phyloP scores from a whole-genome alignment of 2,113 vertebrate genomes.

The Dromiciops gliroides region DNA sequence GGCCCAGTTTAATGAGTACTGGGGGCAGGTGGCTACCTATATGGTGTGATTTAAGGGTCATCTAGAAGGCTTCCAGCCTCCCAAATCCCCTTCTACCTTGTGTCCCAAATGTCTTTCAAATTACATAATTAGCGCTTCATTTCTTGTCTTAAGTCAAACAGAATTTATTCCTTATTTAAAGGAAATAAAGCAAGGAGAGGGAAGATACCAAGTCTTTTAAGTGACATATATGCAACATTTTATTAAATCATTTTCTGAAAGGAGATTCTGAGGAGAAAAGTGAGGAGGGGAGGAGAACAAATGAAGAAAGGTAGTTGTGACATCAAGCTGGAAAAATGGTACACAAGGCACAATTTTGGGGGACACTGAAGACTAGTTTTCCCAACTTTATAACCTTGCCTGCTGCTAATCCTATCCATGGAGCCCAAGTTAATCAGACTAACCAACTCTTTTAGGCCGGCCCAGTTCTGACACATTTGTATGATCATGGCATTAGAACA shows the following conservation, averaged over 20 bases:
- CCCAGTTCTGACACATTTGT: neutral
- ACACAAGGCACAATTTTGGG: rapidly evolving
- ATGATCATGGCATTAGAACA: neutral
- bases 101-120: neutral
- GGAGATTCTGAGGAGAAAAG: neutral
- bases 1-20: neutral
- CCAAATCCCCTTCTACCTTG: neutral
- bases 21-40: too few species aligned
- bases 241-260: constrained; percentile 11
- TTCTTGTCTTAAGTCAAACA: constrained; percentile 7
- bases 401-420: neutral
- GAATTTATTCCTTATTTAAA: neutral
- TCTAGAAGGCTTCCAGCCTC: neutral
- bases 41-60: neutral
- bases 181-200: neutral
- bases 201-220: neutral
- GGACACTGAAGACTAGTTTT: neutral
- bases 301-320: neutral
- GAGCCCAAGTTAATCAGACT: neutral
- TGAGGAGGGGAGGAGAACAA: neutral
- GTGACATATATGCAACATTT: neutral
- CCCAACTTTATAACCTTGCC: neutral
- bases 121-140: constrained; percentile 3
- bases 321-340: neutral
- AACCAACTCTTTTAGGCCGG: neutral